Evolutionary conservation across 1,140 invertebrate genomes (phyloP).

Genomic region (Pantala flavescens): DNA sequence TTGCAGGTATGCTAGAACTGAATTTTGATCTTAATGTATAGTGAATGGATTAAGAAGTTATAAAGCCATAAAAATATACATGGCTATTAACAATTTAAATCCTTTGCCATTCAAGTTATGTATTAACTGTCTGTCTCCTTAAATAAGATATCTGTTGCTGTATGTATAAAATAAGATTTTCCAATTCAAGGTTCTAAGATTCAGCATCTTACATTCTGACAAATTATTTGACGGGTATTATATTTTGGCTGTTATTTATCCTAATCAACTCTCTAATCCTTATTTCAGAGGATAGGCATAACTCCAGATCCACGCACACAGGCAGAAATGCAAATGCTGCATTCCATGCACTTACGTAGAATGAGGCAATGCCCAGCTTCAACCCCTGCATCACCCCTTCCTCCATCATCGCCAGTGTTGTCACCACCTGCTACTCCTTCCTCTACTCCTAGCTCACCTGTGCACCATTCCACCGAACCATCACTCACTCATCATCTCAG

Average conservation of each 20-base stretch:
- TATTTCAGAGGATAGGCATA: conserved; percentile 31
- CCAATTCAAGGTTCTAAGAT: too few relatives aligned
- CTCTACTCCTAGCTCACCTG: conserved; percentile 30
- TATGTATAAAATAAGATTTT: too few relatives aligned
- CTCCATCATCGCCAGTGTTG: neutral
- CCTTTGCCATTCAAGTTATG: neutral
- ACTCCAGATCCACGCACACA: conserved; percentile 28
- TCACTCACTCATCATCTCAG: conserved; percentile 36
- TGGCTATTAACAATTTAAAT: too few relatives aligned
- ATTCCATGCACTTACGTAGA: conserved; percentile 33
- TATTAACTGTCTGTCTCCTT: conserved; percentile 1
- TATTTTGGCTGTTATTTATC: too few relatives aligned
- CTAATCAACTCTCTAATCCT: too few relatives aligned
- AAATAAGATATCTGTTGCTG: too few relatives aligned
- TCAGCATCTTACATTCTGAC: too few relatives aligned
- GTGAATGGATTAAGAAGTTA: too few relatives aligned
- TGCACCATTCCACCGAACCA: conserved; percentile 30
- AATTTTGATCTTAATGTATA: too few relatives aligned
- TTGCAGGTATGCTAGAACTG: conserved; percentile 31
- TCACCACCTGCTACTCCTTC: conserved; percentile 16
- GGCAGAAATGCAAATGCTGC: conserved; percentile 36
- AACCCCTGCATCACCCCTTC: conserved; percentile 14
- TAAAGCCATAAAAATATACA: too few relatives aligned
- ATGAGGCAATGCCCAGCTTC: conserved; percentile 20
- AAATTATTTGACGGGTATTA: too few relatives aligned